phyloP scores from a whole-genome alignment of 2,888 invertebrate species.

The Plebejus anna region DNA sequence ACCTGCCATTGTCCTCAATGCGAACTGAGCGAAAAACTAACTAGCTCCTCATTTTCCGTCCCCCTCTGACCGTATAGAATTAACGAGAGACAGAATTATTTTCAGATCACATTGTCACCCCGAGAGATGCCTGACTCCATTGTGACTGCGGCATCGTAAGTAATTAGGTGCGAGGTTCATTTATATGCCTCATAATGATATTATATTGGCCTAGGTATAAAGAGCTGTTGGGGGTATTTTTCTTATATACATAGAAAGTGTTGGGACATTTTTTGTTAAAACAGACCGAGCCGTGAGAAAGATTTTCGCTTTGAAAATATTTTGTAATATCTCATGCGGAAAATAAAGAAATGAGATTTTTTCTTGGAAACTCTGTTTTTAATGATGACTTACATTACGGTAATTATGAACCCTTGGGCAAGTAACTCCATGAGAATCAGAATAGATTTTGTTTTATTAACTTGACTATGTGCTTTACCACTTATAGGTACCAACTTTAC shows the following conservation, averaged over 20 bases:
- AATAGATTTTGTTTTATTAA: background rate
- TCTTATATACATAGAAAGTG: constrained; percentile 31
- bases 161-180: constrained; percentile 69
- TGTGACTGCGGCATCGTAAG: constrained; percentile 65
- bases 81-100: constrained; percentile 40
- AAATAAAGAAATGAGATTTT: constrained; percentile 21
- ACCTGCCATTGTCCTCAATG: constrained; percentile 61
- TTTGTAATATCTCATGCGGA: constrained; percentile 23
- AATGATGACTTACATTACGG: background rate
- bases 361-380: constrained; percentile 12
- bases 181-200: constrained; percentile 45
- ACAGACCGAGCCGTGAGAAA: constrained; percentile 24
- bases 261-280: constrained; percentile 32
- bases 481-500: background rate
- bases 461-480: background rate
- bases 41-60: constrained; percentile 53
- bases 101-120: constrained; percentile 50
- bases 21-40: constrained; percentile 60
- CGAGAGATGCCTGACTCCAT: constrained; percentile 56
- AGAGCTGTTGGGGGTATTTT: constrained; percentile 34
- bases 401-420: background rate
- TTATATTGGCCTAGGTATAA: constrained; percentile 42
- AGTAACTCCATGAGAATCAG: background rate
- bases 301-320: constrained; percentile 26
- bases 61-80: constrained; percentile 37